Percentiles rank a stretch among this genome's conserved stretches.
phyloP scores from a whole-genome alignment of 2,113 vertebrate genomes.

The Panthera leo region DNA sequence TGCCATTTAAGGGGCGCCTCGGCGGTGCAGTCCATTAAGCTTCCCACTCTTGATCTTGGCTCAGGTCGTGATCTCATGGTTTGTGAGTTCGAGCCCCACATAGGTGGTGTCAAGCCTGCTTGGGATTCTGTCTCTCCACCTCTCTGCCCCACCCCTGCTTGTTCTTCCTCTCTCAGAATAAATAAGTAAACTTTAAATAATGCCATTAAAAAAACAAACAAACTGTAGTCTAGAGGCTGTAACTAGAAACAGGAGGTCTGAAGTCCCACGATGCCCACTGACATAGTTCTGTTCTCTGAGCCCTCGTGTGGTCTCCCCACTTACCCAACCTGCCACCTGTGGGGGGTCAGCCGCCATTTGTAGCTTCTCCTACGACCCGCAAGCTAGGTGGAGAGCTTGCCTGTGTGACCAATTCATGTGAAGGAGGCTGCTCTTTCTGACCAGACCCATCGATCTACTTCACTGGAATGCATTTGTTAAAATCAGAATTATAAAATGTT shows the following conservation, averaged over 20 bases:
- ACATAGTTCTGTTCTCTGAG: background rate
- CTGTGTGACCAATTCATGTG: background rate
- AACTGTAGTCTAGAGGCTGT: background rate
- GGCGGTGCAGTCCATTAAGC: background rate
- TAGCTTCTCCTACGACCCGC: background rate
- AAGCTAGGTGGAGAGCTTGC: background rate
- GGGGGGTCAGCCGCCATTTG: background rate
- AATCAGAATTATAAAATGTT: background rate
- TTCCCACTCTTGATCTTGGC: background rate
- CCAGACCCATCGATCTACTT: background rate
- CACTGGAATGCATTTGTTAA: background rate
- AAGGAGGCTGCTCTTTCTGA: background rate
- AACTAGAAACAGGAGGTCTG: background rate
- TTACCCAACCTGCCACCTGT: background rate
- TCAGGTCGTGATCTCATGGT: background rate
- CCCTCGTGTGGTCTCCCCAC: background rate
- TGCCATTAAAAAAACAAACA: background rate
- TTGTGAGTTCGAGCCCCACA: rapidly evolving
- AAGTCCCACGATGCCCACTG: background rate
- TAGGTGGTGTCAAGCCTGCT: background rate
- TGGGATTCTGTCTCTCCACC: background rate
- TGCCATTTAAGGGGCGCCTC: background rate
- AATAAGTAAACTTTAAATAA: background rate
- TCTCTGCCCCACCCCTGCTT: background rate
- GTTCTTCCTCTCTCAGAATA: background rate